Evolutionary conservation across 2,113 vertebrate genomes (phyloP).

Genomic region (Phylloscopus trochiloides): DNA sequence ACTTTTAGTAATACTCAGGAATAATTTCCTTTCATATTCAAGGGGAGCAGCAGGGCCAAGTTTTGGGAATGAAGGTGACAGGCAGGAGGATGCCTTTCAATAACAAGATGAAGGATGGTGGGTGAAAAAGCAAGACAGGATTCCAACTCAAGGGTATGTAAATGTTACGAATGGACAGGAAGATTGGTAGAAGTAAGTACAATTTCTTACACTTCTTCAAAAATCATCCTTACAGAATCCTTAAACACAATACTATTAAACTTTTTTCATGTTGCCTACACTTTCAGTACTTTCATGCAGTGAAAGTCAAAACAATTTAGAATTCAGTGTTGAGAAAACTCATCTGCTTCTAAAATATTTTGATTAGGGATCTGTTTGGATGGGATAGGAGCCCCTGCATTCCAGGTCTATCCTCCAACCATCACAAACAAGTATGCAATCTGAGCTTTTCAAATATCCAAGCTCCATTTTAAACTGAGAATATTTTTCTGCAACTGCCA

Average conservation of each 20-base stretch:
- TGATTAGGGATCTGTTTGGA: neutral
- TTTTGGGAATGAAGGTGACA: neutral
- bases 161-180: neutral
- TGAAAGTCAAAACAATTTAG: neutral
- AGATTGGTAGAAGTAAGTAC: neutral
- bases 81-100: neutral
- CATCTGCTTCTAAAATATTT: neutral
- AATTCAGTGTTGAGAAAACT: neutral
- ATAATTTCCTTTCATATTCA: neutral
- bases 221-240: neutral
- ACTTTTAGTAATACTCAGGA: neutral
- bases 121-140: neutral
- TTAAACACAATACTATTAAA: neutral
- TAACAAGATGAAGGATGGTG: neutral
- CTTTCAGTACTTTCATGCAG: neutral
- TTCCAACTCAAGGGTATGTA: neutral
- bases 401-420: neutral
- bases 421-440: neutral
- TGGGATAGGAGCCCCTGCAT: neutral
- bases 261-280: neutral
- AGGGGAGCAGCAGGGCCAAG: neutral
- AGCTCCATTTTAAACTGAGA: neutral
- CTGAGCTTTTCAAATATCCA: neutral
- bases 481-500: neutral
- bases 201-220: neutral